Conservation (phyloP, 2,113 vertebrate species). For the Megalops atlanticus region DNA sequence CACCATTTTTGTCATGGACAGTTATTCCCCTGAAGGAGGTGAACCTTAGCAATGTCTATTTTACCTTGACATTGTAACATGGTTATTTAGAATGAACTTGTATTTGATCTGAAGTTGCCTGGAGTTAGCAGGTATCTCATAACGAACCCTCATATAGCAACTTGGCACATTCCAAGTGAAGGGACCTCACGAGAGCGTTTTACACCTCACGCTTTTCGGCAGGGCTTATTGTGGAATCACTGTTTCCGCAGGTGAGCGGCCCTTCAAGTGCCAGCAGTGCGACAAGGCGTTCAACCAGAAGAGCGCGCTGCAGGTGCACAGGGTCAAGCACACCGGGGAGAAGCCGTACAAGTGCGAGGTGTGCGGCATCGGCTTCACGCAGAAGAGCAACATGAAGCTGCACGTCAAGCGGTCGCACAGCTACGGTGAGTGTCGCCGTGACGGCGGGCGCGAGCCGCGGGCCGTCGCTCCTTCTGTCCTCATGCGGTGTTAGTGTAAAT, state of each 20-base stretch:
- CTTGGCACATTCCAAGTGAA: too few species aligned
- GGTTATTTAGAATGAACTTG: too few species aligned
- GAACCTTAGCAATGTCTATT: too few species aligned
- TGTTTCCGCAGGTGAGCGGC: slow-evolving; percentile 81
- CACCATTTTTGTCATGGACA: too few species aligned
- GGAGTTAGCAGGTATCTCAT: too few species aligned
- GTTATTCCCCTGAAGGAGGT: too few species aligned
- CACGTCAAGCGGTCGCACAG: slow-evolving; percentile 94
- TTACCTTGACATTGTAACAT: too few species aligned
- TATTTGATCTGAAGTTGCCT: too few species aligned
- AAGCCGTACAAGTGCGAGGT: slow-evolving; percentile 91
- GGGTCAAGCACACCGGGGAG: slow-evolving; percentile 97
- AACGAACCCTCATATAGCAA: too few species aligned
- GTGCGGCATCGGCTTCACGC: slow-evolving; percentile 92
- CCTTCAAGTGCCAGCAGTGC: slow-evolving; percentile 87
- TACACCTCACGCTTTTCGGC: background rate
- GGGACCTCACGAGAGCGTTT: too few species aligned
- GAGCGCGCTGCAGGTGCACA: slow-evolving; percentile 94
- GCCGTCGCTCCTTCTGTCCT: too few species aligned
- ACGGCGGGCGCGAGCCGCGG: background rate
- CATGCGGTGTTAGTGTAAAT: too few species aligned
- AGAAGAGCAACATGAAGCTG: slow-evolving; percentile 99
- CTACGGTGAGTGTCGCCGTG: slow-evolving; percentile 58
- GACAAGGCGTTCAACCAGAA: slow-evolving; percentile 99
- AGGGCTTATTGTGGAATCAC: background rate